Base-by-base conservation (phyloP, 2,888 invertebrate genomes). In the Drosophila merina region DNA sequence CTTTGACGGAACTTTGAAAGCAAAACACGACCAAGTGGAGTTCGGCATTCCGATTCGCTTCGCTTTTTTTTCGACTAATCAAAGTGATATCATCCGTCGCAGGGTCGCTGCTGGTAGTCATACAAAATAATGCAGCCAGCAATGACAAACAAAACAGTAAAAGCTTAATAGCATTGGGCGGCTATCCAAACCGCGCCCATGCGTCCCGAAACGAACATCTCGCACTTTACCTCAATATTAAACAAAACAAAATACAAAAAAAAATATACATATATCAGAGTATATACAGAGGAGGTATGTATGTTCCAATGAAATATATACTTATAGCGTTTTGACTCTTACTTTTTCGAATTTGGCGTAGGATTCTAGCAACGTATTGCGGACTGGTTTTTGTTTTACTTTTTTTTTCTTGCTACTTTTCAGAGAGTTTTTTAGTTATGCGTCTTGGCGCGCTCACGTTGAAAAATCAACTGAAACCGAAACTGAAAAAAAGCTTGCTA, bases 391-490 rank as follows among this genome's bases (percentile, higher is more conserved):
- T 40, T 5, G 7, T 14, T 42, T 12, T 7, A 28, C 28, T 28
- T 28, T 10, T 60, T 70, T 69, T 44, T 20, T 20, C 20, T 20
- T 20, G 20, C 20, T 20, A 20, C 20, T 20, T 20, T 20, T 20
- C 12, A 59, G 20, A 14, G 40, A 42, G 62, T 69, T 58, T 20
- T 50, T 50, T 57, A 52, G 66, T 67, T 60, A 56, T 73, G 72
- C 79, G 89, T 77, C 78, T 81, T 81, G 72, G 71, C 84, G 79
- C 87, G 85, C 85, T 83, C 76, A 89, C 84, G 89, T 86, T 86
- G 74, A 69, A 86, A 86, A 87, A 75, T 78, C 90, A 89, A 84
- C 79, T 76, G 68, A 79, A 76, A 78, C 57, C 78, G 78, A 90
- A 89, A 83, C 79, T 75, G 64, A 78, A 76, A 76, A 80, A 79